Evolutionary conservation across 1,140 invertebrate genomes (phyloP).

Genomic region (Neodiprion virginianus): DNA sequence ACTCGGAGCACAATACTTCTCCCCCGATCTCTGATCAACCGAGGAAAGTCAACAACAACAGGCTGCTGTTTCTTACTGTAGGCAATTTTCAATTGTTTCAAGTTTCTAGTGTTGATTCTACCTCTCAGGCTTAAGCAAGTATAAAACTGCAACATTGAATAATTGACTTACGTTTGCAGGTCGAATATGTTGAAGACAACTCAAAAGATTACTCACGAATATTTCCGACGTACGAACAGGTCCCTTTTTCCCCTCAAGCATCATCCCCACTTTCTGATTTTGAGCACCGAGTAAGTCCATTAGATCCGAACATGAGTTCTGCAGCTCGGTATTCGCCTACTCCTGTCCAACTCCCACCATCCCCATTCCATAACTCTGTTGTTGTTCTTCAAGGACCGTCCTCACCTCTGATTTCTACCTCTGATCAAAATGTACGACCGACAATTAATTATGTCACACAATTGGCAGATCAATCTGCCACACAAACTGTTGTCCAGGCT

Average conservation of each 20-base stretch:
- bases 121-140: too few species aligned
- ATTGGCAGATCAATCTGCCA: conserved; percentile 39
- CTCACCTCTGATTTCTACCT: conserved; percentile 51
- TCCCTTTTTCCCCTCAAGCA: conserved; percentile 55
- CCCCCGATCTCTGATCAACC: conserved; percentile 40
- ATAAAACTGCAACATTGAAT: background rate
- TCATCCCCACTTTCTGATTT: conserved; percentile 62
- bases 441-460: conserved; percentile 52
- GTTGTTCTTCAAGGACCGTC: conserved; percentile 59
- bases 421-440: conserved; percentile 40
- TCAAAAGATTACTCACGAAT: conserved; percentile 55
- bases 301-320: conserved; percentile 69
- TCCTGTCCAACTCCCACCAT: conserved; percentile 56
- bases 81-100: conserved; percentile 25
- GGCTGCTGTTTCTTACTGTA: conserved; percentile 54
- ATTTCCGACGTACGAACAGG: conserved; percentile 56
- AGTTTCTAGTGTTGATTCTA: background rate
- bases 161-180: conserved; percentile 48
- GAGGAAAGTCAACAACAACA: conserved; percentile 52
- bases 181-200: conserved; percentile 64
- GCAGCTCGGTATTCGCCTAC: conserved; percentile 65
- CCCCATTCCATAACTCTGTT: conserved; percentile 62
- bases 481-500: conserved; percentile 41
- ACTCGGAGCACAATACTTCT: conserved; percentile 36
- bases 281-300: conserved; percentile 64